Base-by-base conservation (phyloP, 1,140 invertebrate genomes). In the Anthonomus grandis region DNA sequence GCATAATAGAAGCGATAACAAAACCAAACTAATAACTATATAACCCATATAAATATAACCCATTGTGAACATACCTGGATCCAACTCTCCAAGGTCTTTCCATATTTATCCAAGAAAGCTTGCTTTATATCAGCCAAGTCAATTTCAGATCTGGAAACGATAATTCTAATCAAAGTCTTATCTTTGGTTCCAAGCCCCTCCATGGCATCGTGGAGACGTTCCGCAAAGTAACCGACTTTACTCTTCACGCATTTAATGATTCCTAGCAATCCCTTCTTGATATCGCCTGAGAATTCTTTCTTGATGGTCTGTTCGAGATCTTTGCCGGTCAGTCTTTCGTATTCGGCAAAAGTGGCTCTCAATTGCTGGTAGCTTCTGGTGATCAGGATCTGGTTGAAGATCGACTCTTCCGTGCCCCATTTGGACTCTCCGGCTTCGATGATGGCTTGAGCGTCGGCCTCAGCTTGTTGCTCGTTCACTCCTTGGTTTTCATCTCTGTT, bases 181-280 rank as follows among this genome's bases (percentile, higher is more conserved):
- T 96, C 92, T 64, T 91, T 90, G 22, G 92, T 96, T 31, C 92
- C 92, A 64, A 90, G 62, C 37, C 90, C 90, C 62, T 89, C 87
- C 91, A 98, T 95, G 38, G 89, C 85, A 37, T 91, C 84, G 68
- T 96, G 84, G 8, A 97, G 77, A 63, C 89, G 84, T 70, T 95
- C 89, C 46, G 95, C 94, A 78, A 97, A 97, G 76, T 93, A 97
- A 34, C 87, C 87, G 44, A 94, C 89, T 74, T 92, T 89, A 70
- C 91, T 95, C 72, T 90, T 90, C 5, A 91, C 89, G 70, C 89
- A 91, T 76, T 91, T 91, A 0, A 91, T 89, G 66, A 95, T 86
- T 62, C 91, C 87, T 41, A 93, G 76, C 68, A 94, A 86, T 31
- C 90, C 92, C 66, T 87, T 84, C 74, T 92, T 83, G 6, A 95